Evolutionary conservation across 2,113 vertebrate genomes (phyloP).

Genomic region (Ardeotis arabs): DNA sequence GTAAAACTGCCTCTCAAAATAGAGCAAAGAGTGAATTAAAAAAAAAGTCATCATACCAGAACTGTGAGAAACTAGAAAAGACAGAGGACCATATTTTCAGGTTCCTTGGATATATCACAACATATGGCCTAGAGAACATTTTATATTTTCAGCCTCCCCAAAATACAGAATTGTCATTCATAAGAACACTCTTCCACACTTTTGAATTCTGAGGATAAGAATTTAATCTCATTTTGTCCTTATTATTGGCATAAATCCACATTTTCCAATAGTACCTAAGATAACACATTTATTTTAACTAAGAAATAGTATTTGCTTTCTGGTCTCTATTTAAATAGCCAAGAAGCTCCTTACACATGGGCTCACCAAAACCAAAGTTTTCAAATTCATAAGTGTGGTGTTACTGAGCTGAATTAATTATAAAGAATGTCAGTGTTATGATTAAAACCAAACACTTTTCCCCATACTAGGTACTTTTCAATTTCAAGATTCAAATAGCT

Average conservation of each 20-base stretch:
- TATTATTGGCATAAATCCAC: not conserved
- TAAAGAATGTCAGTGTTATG: not conserved
- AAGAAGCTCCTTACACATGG: not conserved
- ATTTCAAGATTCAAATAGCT: not conserved
- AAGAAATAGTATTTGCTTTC: not conserved
- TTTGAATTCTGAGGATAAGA: not conserved
- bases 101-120: conserved; percentile 14
- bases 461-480: not conserved
- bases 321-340: not conserved
- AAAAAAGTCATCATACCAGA: conserved; percentile 10
- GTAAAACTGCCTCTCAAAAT: conserved; percentile 28
- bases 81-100: conserved; percentile 41
- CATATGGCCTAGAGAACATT: conserved; percentile 26
- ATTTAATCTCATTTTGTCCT: not conserved
- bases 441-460: not conserved
- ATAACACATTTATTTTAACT: not conserved
- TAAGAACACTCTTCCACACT: not conserved
- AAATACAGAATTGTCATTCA: conserved; percentile 26
- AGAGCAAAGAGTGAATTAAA: conserved; percentile 10
- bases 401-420: not conserved
- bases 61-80: conserved; percentile 47
- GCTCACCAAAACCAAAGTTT: not conserved
- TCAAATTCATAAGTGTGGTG: not conserved
- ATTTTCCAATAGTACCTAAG: not conserved
- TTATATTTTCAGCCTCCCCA: not conserved